These are phyloP conservation scores for Bellardia pandia DNA, from an alignment of 2,888 invertebrate genomes.

Conservation along the genomic window DNA sequence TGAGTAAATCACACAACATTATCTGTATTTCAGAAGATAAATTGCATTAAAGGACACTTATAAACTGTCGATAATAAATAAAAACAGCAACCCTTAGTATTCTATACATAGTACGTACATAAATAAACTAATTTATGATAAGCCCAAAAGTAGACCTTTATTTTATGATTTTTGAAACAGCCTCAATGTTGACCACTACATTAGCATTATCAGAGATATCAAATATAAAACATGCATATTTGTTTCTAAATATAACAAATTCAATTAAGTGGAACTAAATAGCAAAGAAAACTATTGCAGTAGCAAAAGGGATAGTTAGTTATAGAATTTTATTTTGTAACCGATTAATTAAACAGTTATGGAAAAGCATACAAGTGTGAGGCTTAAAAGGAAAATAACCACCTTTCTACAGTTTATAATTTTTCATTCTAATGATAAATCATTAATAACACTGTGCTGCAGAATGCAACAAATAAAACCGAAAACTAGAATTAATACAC, in stretches of 20 bases:
- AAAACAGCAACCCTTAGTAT: conserved; percentile 11
- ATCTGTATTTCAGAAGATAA: conserved; percentile 36
- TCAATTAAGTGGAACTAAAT: conserved; percentile 15
- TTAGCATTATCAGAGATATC: neutral
- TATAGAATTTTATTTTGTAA: neutral
- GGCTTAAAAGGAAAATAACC: neutral
- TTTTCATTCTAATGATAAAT: neutral
- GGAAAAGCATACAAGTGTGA: neutral
- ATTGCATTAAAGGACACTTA: conserved; percentile 35
- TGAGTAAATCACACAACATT: conserved; percentile 55
- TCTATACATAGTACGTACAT: neutral
- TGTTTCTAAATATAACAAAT: neutral
- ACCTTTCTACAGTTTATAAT: neutral
- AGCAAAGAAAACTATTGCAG: neutral
- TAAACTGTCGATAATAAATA: conserved; percentile 15
- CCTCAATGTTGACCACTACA: conserved; percentile 28
- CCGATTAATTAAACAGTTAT: conserved; percentile 11
- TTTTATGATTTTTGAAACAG: conserved; percentile 40
- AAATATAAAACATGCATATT: neutral
- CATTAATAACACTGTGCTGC: neutral
- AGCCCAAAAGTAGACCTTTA: conserved; percentile 34
- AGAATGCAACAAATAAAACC: too few species aligned
- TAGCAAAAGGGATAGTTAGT: neutral
- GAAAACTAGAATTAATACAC: too few species aligned
- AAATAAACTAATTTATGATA: conserved; percentile 58